Conservation (phyloP, 2,888 invertebrate genomes). For the Muscina levida region DNA sequence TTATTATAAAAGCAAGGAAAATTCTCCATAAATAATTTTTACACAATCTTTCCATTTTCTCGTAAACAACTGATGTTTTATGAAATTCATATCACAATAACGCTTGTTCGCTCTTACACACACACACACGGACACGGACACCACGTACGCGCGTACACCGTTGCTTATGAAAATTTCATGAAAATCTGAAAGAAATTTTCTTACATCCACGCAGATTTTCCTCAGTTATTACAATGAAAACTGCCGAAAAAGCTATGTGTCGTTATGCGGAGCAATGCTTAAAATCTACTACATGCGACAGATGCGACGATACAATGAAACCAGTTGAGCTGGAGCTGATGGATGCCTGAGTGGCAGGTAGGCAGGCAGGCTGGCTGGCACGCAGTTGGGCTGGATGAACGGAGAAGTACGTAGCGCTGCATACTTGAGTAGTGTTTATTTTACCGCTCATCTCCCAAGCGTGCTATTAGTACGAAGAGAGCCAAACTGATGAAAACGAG, state of each 20-base stretch:
- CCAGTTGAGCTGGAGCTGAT: neutral
- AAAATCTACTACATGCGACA: constrained; percentile 19
- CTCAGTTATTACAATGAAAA: neutral
- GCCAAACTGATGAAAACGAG: constrained; percentile 13
- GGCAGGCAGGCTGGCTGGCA: neutral
- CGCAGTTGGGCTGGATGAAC: neutral
- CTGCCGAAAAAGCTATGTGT: constrained; percentile 18
- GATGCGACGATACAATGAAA: neutral
- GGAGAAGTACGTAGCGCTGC: neutral
- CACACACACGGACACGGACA: constrained; percentile 22
- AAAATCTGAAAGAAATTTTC: constrained; percentile 1
- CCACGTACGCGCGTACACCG: constrained; percentile 6
- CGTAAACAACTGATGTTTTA: neutral
- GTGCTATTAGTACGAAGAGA: too few relatives aligned
- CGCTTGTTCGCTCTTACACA: neutral
- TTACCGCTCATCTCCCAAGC: too few relatives aligned
- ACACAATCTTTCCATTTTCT: constrained; percentile 53
- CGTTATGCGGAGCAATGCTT: constrained; percentile 22
- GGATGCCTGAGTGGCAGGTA: constrained; percentile 1
- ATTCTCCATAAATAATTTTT: constrained; percentile 49
- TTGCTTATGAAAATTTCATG: constrained; percentile 54
- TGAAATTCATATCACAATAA: constrained; percentile 34
- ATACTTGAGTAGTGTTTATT: too few relatives aligned
- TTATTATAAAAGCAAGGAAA: constrained; percentile 43
- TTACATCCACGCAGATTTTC: neutral